Evolutionary conservation across 1,140 invertebrate species (phyloP).

Genomic region (Pogonus chalceus): DNA sequence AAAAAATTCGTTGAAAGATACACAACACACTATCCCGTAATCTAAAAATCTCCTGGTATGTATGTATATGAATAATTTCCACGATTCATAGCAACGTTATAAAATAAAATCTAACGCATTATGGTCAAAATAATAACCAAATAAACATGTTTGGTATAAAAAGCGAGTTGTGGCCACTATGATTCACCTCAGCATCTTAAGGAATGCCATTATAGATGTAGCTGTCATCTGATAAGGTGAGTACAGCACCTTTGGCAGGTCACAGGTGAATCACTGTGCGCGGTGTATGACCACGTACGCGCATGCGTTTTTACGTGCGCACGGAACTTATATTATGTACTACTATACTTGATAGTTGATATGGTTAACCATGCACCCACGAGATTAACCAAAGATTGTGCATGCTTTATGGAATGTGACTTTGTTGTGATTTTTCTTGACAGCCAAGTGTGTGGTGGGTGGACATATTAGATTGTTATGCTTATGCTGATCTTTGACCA

Average conservation of each 20-base stretch:
- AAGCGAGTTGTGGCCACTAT: not conserved
- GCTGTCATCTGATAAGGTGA: not conserved
- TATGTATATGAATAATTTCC: too few species aligned
- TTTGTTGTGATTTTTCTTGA: constrained; percentile 1
- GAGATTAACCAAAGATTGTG: not conserved
- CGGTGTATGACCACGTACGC: not conserved
- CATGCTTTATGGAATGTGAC: not conserved
- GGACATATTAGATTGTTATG: not conserved
- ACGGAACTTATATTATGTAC: too few species aligned
- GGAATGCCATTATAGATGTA: constrained; percentile 1
- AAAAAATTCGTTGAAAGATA: too few species aligned
- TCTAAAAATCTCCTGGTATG: too few species aligned
- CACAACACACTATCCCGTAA: too few species aligned
- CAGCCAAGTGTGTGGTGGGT: not conserved
- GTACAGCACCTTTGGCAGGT: not conserved
- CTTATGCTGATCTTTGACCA: too few species aligned
- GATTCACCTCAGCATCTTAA: not conserved
- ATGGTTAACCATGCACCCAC: too few species aligned
- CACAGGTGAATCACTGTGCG: not conserved
- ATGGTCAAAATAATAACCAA: constrained; percentile 2
- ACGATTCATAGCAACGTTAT: too few species aligned
- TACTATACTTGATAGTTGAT: too few species aligned
- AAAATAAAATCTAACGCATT: not conserved
- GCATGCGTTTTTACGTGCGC: not conserved
- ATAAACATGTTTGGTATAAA: constrained; percentile 1